Evolutionary conservation across 2,113 vertebrate species (phyloP), one percentile per base, ranked within the genome.

Genomic region (Gorilla gorilla): DNA sequence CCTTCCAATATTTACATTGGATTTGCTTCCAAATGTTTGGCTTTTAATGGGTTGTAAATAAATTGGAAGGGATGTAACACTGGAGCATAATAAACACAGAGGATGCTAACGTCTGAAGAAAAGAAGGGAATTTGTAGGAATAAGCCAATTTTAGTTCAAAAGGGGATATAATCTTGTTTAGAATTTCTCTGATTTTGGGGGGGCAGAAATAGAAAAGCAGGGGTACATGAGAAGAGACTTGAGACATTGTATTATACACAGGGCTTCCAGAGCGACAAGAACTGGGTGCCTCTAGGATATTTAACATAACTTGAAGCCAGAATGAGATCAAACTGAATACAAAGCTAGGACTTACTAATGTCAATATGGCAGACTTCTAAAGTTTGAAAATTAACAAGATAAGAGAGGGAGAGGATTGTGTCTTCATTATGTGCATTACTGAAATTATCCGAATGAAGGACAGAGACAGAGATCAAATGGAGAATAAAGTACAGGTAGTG

Each of bases 1-100:
- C 43, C 32, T 95, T 93, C 94, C 93, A 97, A 61, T 93, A 30
- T 96, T 97, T 97, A 94, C 79, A 93, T 25, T 95, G 81, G 82
- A 81, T 97, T 90, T 97, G 50, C 80, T 92, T 96, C 80, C 75
- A 97, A 94, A 95, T 82, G 70, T 95, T 90, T 97, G 76, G 57
- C 80, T 90, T 96, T 70, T 90, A 96, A 97, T 90, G 75, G 50
- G n/a, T 78, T 94, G 9, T 73, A 96, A 88, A 79, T 96, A 96
- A 94, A 66, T 87, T 75, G n/a, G 81, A 70, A 97, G 64, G 18
- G 64, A 79, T n/a, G 35, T 17, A 95, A 40, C 45, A 35, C 52
- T 61, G 38, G 38, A 68, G 18, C 40, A 78, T 43, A 90, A 52
- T 93, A 92, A 96, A 87, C 35, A 94, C 8, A 45, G 73, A 92